Evolutionary conservation across 1,140 invertebrate species (phyloP), one percentile per base, ranked within the genome.

Genomic region (Paraescarpia echinospica): DNA sequence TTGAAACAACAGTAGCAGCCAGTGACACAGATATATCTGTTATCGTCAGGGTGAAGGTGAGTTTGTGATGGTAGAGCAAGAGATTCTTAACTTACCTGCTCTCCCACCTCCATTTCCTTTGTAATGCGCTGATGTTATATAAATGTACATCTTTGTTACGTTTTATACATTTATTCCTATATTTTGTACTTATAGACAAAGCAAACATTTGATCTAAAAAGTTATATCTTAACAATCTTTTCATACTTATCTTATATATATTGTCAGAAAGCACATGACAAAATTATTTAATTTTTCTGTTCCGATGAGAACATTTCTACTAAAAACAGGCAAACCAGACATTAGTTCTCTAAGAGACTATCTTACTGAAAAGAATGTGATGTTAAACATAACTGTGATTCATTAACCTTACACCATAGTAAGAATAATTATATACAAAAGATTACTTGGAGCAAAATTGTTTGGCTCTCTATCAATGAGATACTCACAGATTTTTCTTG

Each of bases 91-190:
- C n/a, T 91, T 88, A 92, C 91, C 12, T 51, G 12, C 12, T 93
- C 89, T 27, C 91, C 92, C 33, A n/a, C 77, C 31, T 91, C 22
- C 95, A 48, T 31, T 92, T 91, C 18, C 92, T 22, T 92, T 95
- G 59, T 27, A 77, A 18, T 77, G 59, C 59, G 27, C 59, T 77
- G 59, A 31, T 12, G 59, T 77, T 77, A 77, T 77, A 77, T 77
- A 77, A 27, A 77, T 18, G 22, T 51, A 51, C 22, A 77, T 77
- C 12, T 6, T 77, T 77, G 59, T 77, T 22, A 77, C 59, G 8
- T 18, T 77, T 27, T 27, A 77, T 2, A 77, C 22, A 77, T 31
- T 77, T 77, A 77, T 77, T 77, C 59, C 14, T 77, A 77, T 31
- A 77, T 77, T 77, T 27, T 4, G 27, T 27, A 77, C 22, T 77